phyloP scores from a whole-genome alignment of 2,113 vertebrate genomes.

The Sinocyclocheilus rhinocerous region DNA sequence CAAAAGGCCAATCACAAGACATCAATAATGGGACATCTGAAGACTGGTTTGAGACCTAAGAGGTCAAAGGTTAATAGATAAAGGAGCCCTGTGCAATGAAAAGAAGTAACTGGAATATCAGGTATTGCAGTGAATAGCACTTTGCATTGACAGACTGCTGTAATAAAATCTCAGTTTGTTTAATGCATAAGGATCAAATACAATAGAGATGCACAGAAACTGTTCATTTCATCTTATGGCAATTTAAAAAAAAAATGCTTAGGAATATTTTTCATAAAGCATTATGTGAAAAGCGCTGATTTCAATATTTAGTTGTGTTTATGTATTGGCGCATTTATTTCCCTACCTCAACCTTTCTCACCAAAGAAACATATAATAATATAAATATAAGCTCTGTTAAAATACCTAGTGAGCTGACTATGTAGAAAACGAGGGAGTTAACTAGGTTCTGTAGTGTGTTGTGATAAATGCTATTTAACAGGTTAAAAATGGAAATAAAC shows the following conservation, averaged over 20 bases:
- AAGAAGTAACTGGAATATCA: constrained; percentile 58
- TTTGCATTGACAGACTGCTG: not conserved
- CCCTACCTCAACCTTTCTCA: not conserved
- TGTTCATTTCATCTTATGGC: not conserved
- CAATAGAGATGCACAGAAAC: no score
- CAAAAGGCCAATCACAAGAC: constrained; percentile 69
- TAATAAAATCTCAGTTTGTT: not conserved
- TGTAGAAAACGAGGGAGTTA: not conserved
- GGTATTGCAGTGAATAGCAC: constrained; percentile 46
- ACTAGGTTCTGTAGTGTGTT: not conserved
- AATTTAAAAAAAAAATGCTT: not conserved
- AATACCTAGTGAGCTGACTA: not conserved
- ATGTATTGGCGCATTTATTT: not conserved
- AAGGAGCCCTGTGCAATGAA: constrained; percentile 25
- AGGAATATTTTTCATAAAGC: not conserved
- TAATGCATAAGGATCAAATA: not conserved
- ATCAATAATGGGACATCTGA: constrained; percentile 58
- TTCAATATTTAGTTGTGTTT: not conserved
- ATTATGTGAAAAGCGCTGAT: not conserved
- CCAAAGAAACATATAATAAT: not conserved
- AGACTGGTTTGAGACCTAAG: constrained; percentile 51
- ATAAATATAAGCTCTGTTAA: no score
- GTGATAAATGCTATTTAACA: not conserved
- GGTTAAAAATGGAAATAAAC: not conserved
- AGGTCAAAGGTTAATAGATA: constrained; percentile 66